Evolutionary conservation across 2,888 invertebrate genomes (phyloP).

Genomic region (Aphidoletes aphidimyza): DNA sequence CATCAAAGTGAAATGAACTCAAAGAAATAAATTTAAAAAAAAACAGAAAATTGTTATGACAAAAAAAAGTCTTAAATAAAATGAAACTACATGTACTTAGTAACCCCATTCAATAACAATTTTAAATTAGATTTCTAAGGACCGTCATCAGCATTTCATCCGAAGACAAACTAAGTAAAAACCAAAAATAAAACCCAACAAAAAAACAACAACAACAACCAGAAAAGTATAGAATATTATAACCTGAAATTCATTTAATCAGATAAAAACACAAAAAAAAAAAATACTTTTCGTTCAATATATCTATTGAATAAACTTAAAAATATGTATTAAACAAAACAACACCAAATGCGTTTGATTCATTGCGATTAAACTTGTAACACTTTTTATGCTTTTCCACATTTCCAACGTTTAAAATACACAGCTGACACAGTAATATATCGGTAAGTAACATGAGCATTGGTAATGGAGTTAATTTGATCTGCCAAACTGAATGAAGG

Average conservation of each 20-base stretch:
- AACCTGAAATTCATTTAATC: conserved; percentile 10
- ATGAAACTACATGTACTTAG: conserved; percentile 43
- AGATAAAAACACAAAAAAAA: not conserved
- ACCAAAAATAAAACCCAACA: not conserved
- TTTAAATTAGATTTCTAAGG: conserved; percentile 42
- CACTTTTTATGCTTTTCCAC: not conserved
- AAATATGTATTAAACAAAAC: conserved; percentile 48
- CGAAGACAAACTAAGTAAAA: not conserved
- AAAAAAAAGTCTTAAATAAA: not conserved
- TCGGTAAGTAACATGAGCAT: not conserved
- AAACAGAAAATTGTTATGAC: not conserved
- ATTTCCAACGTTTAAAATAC: too few relatives aligned
- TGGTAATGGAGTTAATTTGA: not conserved
- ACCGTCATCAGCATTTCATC: conserved; percentile 26
- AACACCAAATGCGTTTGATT: too few relatives aligned
- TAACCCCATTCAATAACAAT: not conserved
- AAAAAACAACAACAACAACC: not conserved
- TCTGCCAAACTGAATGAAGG: too few relatives aligned
- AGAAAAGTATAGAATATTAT: too few relatives aligned
- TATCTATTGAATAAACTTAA: conserved; percentile 41
- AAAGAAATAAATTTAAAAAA: not conserved
- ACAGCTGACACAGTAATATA: not conserved
- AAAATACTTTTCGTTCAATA: conserved; percentile 35
- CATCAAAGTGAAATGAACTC: conserved; percentile 4
- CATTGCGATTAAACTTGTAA: too few relatives aligned